Evolutionary conservation across 2,113 vertebrate species (phyloP).

Genomic region (Crotalus viridis): DNA sequence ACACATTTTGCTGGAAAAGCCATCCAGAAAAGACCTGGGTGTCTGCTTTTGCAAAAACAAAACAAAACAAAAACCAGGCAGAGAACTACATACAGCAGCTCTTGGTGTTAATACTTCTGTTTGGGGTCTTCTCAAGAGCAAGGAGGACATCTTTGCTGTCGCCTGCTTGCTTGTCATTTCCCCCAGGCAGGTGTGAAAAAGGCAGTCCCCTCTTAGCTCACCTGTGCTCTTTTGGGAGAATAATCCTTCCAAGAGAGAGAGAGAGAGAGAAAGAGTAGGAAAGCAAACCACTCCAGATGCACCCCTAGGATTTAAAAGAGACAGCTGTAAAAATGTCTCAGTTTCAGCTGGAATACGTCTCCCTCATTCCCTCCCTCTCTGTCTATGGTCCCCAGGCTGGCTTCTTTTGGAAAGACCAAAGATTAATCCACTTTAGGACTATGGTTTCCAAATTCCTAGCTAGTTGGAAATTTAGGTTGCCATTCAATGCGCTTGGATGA

Average conservation of each 20-base stretch:
- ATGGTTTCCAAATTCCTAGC: neutral
- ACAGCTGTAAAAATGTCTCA: neutral
- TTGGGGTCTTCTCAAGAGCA: neutral
- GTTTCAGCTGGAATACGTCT: too few relatives aligned
- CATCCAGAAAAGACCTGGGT: neutral
- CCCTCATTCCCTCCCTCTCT: too few relatives aligned
- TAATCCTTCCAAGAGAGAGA: neutral
- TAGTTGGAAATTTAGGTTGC: neutral
- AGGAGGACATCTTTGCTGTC: neutral
- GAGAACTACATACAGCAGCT: neutral
- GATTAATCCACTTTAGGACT: neutral
- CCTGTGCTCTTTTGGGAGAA: slow-evolving; percentile 29
- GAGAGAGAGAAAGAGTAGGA: neutral
- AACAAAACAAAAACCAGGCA: neutral
- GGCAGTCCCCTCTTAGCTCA: slow-evolving; percentile 24
- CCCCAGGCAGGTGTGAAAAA: neutral
- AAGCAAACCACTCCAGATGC: neutral
- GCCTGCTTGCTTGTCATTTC: slow-evolving; percentile 5
- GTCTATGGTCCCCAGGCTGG: neutral
- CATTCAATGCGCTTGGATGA: neutral
- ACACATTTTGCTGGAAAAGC: neutral
- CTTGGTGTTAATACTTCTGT: neutral
- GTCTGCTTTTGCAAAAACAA: neutral
- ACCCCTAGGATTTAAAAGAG: neutral
- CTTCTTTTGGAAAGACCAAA: neutral